A percentile compares a stretch with the other conserved stretches of the same genome.
Evolutionary conservation across 2,113 vertebrate genomes (phyloP).

Genomic region (Thermophis baileyi): DNA sequence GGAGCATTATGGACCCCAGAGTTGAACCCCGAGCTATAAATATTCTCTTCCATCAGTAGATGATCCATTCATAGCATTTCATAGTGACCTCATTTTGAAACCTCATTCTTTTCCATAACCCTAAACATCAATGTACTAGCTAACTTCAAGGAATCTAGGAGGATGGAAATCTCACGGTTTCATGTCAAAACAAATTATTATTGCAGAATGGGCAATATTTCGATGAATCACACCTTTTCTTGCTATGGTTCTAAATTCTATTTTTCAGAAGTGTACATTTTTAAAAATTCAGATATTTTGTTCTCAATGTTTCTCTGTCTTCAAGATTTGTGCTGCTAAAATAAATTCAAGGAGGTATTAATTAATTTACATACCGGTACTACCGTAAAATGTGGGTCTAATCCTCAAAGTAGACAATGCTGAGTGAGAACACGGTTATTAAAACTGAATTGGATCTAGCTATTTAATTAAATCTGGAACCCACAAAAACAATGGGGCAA

Average conservation of each 20-base stretch:
- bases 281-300: not conserved
- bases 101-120: not conserved
- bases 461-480: not conserved
- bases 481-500: not conserved
- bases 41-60: not conserved
- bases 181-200: not conserved
- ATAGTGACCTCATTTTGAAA: not conserved
- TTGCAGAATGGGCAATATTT: not conserved
- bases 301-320: not conserved
- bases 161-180: not conserved
- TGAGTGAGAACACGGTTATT: not conserved
- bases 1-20: not conserved
- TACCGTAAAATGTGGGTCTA: not conserved
- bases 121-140: not conserved
- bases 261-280: not conserved
- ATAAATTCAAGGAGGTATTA: not conserved
- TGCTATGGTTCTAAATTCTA: not conserved
- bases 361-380: not conserved
- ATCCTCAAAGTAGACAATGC: not conserved
- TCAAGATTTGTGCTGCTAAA: not conserved
- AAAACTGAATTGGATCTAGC: not conserved
- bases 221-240: not conserved
- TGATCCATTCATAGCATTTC: not conserved
- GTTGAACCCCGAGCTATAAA: not conserved
- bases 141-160: not conserved